These are phyloP conservation scores for Neolamprologus cancellatus DNA, from an alignment of 2,113 vertebrate genomes.

Conservation along the genomic window DNA sequence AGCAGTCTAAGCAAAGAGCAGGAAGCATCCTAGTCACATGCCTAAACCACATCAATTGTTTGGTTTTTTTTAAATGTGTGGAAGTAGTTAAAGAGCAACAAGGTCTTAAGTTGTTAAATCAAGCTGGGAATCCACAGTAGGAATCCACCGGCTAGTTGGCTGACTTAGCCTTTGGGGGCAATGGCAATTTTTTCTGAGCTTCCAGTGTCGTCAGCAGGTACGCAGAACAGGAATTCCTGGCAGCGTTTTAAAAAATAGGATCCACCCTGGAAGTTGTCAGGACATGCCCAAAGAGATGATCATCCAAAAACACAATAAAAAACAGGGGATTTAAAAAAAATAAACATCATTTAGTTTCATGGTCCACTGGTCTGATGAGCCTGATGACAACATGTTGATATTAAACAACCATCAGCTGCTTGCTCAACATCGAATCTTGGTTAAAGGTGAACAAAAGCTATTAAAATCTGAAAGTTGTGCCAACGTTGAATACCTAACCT, in stretches of 20 bases:
- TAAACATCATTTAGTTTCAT: background rate
- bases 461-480: background rate
- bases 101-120: background rate
- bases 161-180: background rate
- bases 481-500: background rate
- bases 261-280: background rate
- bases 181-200: background rate
- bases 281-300: background rate
- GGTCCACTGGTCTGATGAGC: background rate
- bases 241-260: background rate
- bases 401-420: background rate
- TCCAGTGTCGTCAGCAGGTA: background rate
- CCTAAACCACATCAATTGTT: background rate
- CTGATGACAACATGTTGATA: background rate
- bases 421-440: background rate
- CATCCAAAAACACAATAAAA: background rate
- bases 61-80: fast-evolving
- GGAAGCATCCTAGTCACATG: background rate
- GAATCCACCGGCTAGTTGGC: background rate
- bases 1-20: background rate
- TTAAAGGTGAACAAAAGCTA: background rate
- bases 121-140: background rate
- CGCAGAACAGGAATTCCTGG: background rate
- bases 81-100: background rate
- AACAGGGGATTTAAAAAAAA: background rate